phyloP scores from a whole-genome alignment of 2,888 invertebrate genomes.

The Meganola albula region DNA sequence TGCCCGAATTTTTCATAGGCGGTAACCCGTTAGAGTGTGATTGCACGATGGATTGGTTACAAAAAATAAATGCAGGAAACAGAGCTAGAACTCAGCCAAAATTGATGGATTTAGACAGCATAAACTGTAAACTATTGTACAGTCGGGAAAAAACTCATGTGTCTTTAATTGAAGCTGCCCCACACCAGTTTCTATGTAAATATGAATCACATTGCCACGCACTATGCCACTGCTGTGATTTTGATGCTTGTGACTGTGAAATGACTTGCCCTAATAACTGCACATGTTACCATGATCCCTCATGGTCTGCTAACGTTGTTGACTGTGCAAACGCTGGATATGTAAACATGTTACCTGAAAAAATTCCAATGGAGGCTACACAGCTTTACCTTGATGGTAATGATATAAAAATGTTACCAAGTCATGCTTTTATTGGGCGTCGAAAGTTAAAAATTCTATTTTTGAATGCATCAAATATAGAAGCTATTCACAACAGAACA shows the following conservation, averaged over 20 bases:
- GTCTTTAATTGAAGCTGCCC: constrained; percentile 86
- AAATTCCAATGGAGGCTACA: constrained; percentile 95
- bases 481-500: constrained; percentile 87
- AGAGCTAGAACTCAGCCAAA: constrained; percentile 87
- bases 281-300: constrained; percentile 92
- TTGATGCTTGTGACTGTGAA: constrained; percentile 94
- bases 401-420: constrained; percentile 84
- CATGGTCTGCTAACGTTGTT: constrained; percentile 91
- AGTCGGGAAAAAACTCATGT: constrained; percentile 85
- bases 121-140: constrained; percentile 88
- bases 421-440: constrained; percentile 91
- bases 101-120: constrained; percentile 88
- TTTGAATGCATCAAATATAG: constrained; percentile 87
- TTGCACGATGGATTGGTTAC: constrained; percentile 94
- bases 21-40: constrained; percentile 93
- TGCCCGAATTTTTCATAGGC: constrained; percentile 90
- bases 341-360: constrained; percentile 83
- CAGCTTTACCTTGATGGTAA: constrained; percentile 91
- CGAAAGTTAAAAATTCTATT: constrained; percentile 86
- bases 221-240: constrained; percentile 93
- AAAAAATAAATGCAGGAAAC: constrained; percentile 86
- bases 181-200: constrained; percentile 90
- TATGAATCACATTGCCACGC: constrained; percentile 92
- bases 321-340: constrained; percentile 87
- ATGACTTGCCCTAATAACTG: constrained; percentile 93